Evolutionary conservation across 2,888 invertebrate genomes (phyloP), one percentile per base, ranked within the genome.

Genomic region (Heliconius charithonia): DNA sequence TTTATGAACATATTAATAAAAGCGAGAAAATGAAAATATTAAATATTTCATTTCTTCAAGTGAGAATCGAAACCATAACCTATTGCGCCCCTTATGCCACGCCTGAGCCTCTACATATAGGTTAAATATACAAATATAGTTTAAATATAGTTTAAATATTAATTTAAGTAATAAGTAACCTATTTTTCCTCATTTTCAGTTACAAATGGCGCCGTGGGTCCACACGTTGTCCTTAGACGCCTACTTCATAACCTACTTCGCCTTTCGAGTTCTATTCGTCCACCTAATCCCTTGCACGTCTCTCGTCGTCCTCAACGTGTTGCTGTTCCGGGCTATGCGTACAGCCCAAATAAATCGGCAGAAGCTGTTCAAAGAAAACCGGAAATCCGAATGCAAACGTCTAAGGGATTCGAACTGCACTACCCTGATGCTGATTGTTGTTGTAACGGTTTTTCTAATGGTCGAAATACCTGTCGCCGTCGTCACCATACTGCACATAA

Each of bases 261-360:
- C 97, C 87, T 98, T 98, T 90, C 96, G 99, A 22, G 98, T 98
- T 19, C 92, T 99, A 12, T 98, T 98, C 91, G 98, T 99, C n/a
- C 98, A 99, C 89, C 94, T 98, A 82, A 95, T 98, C 79, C 99
- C 99, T 0, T 99, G 99, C 94, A 96, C 97, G 16, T 96, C 97
- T 3, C 95, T 99, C 66, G 98, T 99, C 0, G 97, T 98, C 27
- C 96, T 99, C 75, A 99, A 99, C 89, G 96, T 98, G 0, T 95
- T 98, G 13, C 96, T 99, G 6, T 98, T 99, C 89, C 95, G 96
- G 75, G 98, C 98, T 0, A 96, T 99, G 96, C 95, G 97, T 77
- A 96, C 97, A 82, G 99, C 99, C 0, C 98, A 98, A 88, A 95
- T 96, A 78, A 96, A 97, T 81, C 95, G 98, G 59, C 96, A 97